These are phyloP conservation scores for Dinoponera quadriceps DNA, from an alignment of 1,140 invertebrate species.

Conservation along the genomic window DNA sequence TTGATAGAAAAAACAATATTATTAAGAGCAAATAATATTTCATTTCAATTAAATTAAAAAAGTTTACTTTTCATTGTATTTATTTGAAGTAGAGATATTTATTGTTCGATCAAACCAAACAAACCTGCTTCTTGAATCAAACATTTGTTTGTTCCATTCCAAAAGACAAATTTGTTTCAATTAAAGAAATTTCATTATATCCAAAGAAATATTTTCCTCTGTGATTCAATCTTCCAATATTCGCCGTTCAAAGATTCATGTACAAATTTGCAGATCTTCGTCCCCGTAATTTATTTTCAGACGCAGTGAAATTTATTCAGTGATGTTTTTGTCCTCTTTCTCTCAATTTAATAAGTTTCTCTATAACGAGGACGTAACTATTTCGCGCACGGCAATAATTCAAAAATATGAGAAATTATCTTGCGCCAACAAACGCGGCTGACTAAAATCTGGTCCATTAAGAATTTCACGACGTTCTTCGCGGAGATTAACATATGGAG, in stretches of 20 bases:
- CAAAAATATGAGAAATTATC: not conserved
- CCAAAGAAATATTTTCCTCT: too few relatives aligned
- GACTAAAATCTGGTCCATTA: not conserved
- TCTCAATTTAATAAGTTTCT: not conserved
- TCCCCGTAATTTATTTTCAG: too few relatives aligned
- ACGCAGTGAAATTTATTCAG: not conserved
- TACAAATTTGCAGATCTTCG: not conserved
- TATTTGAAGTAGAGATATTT: too few relatives aligned
- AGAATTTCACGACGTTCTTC: slow-evolving; percentile 21
- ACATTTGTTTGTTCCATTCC: too few relatives aligned
- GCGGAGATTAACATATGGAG: slow-evolving; percentile 32
- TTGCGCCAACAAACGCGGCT: not conserved
- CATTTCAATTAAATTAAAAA: too few relatives aligned
- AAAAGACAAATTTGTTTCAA: too few relatives aligned
- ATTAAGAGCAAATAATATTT: too few relatives aligned
- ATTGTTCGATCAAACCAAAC: too few relatives aligned
- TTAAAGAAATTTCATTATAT: too few relatives aligned
- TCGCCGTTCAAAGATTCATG: not conserved
- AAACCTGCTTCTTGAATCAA: too few relatives aligned
- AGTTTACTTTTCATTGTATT: too few relatives aligned
- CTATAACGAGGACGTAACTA: too few relatives aligned
- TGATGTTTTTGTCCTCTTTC: not conserved
- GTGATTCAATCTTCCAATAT: not conserved
- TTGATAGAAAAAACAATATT: not conserved
- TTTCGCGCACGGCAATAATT: not conserved